Base-by-base conservation (phyloP, 2,113 vertebrate genomes). In the Tonatia bakeri region DNA sequence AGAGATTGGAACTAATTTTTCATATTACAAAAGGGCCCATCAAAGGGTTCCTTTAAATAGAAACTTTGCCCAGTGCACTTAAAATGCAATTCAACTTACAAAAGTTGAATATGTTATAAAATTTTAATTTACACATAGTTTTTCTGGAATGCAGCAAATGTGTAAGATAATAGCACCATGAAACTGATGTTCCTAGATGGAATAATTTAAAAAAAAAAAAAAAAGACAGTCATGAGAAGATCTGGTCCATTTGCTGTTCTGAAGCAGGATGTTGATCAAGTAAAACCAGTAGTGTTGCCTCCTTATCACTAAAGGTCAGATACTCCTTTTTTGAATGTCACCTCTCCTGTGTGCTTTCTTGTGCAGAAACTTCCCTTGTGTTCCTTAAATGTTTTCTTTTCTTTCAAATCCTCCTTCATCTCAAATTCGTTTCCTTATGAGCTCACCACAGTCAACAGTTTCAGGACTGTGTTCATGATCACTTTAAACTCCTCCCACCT, bases 41-140 rank as follows among this genome's bases (percentile, higher is more conserved):
- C 86, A 89, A 88, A 95, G 69, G 38, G 28, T 73, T 95, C 36
- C 91, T 95, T 96, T 94, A 94, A 97, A 96, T 96, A 96, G 93
- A 92, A 92, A 95, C 33, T 82, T 96, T 96, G 54, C 61, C 69
- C 76, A 47, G 54, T 93, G 16, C 19, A 83, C 79, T 87, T 82
- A 64, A 59, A 93, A 77, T 33, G 14, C 40, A 45, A 76, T 95
- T 88, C 54, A 80, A 50, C 38, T 81, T 90, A 45, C 26, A 75
- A 83, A 95, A 94, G 72, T 61, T 95, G 61, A 94, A 83, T 61
- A 59, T 94, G 64, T 50, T 76, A 94, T 11, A 91, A 75, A 81
- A 91, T 83, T 85, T 96, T 83, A 77, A 67, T 89, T 75, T 91
- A 79, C 22, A 67, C 64, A 24, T 24, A 67, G 76, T 85, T 91